phyloP scores from a whole-genome alignment of 2,113 vertebrate species.

The Python bivittatus region DNA sequence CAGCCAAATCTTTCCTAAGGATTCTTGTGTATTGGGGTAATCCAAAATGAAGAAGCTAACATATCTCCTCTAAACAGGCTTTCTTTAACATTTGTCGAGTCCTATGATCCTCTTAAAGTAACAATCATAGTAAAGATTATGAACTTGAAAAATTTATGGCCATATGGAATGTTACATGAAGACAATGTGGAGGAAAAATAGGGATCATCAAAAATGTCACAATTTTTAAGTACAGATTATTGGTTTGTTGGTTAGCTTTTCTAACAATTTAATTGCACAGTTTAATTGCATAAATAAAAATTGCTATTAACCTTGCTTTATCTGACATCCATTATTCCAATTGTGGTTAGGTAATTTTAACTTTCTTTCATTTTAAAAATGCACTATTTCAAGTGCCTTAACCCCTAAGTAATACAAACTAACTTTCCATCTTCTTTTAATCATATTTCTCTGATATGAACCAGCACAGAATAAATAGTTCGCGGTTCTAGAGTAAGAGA shows the following conservation, averaged over 20 bases:
- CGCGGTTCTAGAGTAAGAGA: neutral
- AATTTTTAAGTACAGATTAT: neutral
- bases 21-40: neutral
- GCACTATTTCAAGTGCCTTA: conserved; percentile 5
- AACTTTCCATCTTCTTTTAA: neutral
- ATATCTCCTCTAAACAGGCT: neutral
- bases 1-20: neutral
- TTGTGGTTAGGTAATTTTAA: neutral
- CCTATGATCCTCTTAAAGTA: neutral
- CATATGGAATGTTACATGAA: neutral
- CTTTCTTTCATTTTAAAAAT: neutral
- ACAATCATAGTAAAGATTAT: neutral
- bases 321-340: neutral
- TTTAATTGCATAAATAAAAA: neutral
- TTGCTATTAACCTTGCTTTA: neutral
- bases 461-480: neutral
- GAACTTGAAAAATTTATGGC: neutral
- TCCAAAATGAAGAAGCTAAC: neutral
- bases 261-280: neutral
- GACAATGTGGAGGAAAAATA: neutral
- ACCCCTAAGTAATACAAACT: neutral
- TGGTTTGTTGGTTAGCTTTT: neutral
- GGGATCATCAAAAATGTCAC: neutral
- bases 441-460: conserved; percentile 9
- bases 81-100: neutral